Evolutionary conservation across 2,888 invertebrate species (phyloP).

Genomic region (Sesia bembeciformis): DNA sequence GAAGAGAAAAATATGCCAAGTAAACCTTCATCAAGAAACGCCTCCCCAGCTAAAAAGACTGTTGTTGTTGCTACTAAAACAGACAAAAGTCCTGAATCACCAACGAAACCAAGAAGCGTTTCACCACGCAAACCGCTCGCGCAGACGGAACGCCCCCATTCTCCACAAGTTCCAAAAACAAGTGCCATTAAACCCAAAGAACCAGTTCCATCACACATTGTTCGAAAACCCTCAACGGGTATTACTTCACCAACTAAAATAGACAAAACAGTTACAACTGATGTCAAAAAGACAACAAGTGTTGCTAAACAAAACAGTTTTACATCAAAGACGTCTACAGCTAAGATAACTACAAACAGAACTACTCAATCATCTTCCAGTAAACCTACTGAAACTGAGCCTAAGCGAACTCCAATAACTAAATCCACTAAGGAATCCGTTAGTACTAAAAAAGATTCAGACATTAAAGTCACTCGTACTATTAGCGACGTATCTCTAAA

Average conservation of each 20-base stretch:
- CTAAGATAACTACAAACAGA: slow-evolving; percentile 22
- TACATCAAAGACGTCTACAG: slow-evolving; percentile 25
- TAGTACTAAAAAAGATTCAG: slow-evolving; percentile 45
- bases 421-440: slow-evolving; percentile 31
- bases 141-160: slow-evolving; percentile 41
- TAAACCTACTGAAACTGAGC: slow-evolving; percentile 21
- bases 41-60: slow-evolving; percentile 48
- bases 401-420: slow-evolving; percentile 31
- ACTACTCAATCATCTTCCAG: slow-evolving; percentile 43
- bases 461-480: slow-evolving; percentile 68
- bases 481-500: slow-evolving; percentile 74
- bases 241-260: slow-evolving; percentile 33
- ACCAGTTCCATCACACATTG: slow-evolving; percentile 22
- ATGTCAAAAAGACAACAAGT: slow-evolving; percentile 37
- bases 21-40: slow-evolving; percentile 40
- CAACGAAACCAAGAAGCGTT: slow-evolving; percentile 41
- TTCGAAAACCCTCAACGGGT: slow-evolving; percentile 34
- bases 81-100: slow-evolving; percentile 28
- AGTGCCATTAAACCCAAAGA: slow-evolving; percentile 45
- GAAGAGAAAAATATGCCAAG: slow-evolving; percentile 22
- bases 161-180: slow-evolving; percentile 46
- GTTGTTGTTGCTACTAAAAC: slow-evolving; percentile 19
- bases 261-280: slow-evolving; percentile 33
- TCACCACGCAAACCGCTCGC: slow-evolving; percentile 50
- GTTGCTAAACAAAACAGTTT: slow-evolving; percentile 37